Evolutionary conservation across 1,140 invertebrate genomes (phyloP).

Genomic region (Pissodes strobi): DNA sequence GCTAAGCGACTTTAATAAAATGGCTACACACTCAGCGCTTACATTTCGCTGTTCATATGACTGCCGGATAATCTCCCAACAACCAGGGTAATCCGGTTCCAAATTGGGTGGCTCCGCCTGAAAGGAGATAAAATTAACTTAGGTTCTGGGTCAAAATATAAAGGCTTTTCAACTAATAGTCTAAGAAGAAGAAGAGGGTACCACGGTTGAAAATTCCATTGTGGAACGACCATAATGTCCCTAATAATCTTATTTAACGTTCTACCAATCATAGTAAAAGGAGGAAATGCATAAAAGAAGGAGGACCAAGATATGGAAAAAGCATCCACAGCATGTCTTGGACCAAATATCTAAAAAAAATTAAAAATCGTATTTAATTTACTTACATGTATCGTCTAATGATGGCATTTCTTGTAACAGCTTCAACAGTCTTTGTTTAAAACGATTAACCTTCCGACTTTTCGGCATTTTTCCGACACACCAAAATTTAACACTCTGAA

Average conservation of each 20-base stretch:
- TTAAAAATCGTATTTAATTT: too few relatives aligned
- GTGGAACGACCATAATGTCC: neutral
- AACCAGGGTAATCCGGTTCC: too few relatives aligned
- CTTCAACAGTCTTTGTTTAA: too few relatives aligned
- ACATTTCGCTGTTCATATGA: neutral
- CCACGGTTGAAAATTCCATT: neutral
- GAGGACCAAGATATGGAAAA: neutral
- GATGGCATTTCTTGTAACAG: too few relatives aligned
- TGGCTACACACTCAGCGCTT: neutral
- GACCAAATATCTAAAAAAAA: too few relatives aligned
- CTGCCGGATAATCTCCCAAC: neutral
- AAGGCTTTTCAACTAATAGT: neutral
- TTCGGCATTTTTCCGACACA: too few relatives aligned
- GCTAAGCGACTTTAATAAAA: neutral
- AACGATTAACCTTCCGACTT: too few relatives aligned
- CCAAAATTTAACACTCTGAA: too few relatives aligned
- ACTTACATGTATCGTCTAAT: too few relatives aligned
- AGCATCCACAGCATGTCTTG: too few relatives aligned
- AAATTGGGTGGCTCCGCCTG: neutral
- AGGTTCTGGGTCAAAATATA: neutral
- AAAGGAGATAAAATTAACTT: neutral
- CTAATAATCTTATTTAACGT: neutral
- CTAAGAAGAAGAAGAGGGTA: constrained; percentile 1
- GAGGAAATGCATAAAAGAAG: neutral
- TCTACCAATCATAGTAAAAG: too few relatives aligned